Percentiles rank a stretch among this genome's conserved stretches.
These are phyloP conservation scores for Dione vanillae DNA, from an alignment of 2,888 invertebrate genomes.

Conservation along the genomic window DNA sequence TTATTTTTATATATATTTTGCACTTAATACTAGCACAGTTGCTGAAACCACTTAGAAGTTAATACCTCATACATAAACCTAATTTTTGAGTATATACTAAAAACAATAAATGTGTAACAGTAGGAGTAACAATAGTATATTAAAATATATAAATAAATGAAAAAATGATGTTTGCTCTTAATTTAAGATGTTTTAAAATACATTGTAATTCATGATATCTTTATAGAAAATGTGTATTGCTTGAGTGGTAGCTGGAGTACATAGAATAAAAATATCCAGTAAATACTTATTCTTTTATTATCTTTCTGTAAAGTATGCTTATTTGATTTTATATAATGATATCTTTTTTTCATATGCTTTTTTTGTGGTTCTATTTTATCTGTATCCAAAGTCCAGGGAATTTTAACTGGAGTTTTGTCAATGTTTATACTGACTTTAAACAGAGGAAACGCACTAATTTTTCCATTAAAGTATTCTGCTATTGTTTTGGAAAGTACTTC, in stretches of 20 bases:
- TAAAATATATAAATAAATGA: too few relatives aligned
- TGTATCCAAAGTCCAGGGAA: conserved; percentile 66
- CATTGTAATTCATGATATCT: too few relatives aligned
- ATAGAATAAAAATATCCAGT: conserved; percentile 9
- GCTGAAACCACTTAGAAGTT: too few relatives aligned
- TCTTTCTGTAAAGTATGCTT: conserved; percentile 34
- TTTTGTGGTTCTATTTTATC: conserved; percentile 41
- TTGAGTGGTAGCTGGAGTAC: background rate
- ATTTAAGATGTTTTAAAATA: too few relatives aligned
- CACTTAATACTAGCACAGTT: too few relatives aligned
- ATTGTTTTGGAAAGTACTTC: conserved; percentile 64
- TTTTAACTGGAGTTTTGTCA: conserved; percentile 69
- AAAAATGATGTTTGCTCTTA: too few relatives aligned
- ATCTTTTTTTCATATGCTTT: conserved; percentile 46
- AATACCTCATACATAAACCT: too few relatives aligned
- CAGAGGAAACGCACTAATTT: conserved; percentile 67
- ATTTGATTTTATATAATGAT: conserved; percentile 50
- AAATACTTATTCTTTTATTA: conserved; percentile 22
- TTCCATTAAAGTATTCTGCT: conserved; percentile 62
- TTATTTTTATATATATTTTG: too few relatives aligned
- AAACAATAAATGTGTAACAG: too few relatives aligned
- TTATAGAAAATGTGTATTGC: background rate
- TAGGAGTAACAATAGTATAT: too few relatives aligned
- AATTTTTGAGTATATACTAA: too few relatives aligned
- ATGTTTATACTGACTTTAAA: conserved; percentile 69